Conservation (phyloP, 2,888 invertebrate species). For the Cancer borealis region DNA sequence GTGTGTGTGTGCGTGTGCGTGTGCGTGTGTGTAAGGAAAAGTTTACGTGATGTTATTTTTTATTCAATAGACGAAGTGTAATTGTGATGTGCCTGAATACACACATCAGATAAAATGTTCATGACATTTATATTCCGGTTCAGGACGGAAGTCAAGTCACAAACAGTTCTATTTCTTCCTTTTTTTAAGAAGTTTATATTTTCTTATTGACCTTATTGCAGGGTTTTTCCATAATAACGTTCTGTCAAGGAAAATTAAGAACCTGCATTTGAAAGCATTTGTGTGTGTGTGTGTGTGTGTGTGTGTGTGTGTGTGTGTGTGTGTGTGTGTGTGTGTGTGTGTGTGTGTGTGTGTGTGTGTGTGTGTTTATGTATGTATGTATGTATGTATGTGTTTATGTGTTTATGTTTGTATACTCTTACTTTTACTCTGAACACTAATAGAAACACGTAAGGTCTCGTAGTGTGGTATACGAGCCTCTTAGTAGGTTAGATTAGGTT, state of each 20-base stretch:
- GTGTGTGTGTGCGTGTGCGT: too few species aligned
- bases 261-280: too few species aligned
- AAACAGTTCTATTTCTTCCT: neutral
- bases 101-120: neutral
- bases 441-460: too few species aligned
- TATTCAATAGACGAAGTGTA: neutral
- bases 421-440: too few species aligned
- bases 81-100: neutral
- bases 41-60: too few species aligned
- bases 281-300: too few species aligned
- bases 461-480: neutral
- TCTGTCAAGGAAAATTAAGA: neutral
- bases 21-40: too few species aligned
- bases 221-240: neutral
- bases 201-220: neutral
- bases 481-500: neutral
- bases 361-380: slow-evolving; percentile 28
- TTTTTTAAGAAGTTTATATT: neutral
- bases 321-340: neutral
- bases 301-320: neutral
- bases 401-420: neutral
- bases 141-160: neutral
- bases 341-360: slow-evolving; percentile 45
- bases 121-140: neutral
- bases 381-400: too few species aligned